These are phyloP conservation scores for Copsychus sechellarum DNA, from an alignment of 2,113 vertebrate genomes.

Conservation along the genomic window DNA sequence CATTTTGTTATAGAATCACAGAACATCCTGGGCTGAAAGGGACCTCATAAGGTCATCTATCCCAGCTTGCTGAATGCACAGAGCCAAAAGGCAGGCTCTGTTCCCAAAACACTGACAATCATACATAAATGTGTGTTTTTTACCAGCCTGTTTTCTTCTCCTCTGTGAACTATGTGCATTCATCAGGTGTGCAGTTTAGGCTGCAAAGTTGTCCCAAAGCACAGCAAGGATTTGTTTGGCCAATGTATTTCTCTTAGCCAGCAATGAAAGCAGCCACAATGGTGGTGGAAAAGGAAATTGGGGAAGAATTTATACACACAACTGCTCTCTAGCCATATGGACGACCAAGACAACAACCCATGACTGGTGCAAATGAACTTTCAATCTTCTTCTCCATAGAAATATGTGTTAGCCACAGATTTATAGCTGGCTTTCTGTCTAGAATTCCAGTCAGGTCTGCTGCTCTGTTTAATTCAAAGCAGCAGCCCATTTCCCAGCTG, in stretches of 20 bases:
- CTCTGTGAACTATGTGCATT: not conserved
- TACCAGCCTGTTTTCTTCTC: not conserved
- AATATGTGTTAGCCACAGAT: not conserved
- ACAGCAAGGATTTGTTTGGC: not conserved
- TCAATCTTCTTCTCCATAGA: not conserved
- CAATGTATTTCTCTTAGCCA: not conserved
- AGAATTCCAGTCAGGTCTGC: not conserved
- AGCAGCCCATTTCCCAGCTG: not conserved
- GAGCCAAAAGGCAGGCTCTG: not conserved
- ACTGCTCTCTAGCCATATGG: not conserved
- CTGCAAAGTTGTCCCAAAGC: not conserved
- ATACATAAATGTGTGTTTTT: not conserved
- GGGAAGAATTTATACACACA: not conserved
- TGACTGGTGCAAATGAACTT: not conserved
- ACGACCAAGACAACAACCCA: not conserved
- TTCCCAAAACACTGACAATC: not conserved
- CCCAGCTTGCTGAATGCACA: not conserved
- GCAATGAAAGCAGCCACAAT: not conserved
- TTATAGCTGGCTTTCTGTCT: not conserved
- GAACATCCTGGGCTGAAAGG: not conserved
- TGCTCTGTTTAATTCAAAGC: not conserved
- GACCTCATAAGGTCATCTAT: not conserved
- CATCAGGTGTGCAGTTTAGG: not conserved
- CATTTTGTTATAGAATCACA: not conserved
- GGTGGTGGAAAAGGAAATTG: not conserved